Percentiles rank a stretch among this genome's conserved stretches.
These are phyloP conservation scores for Balanococcus diminutus DNA, from an alignment of 2,888 invertebrate genomes.

Conservation along the genomic window DNA sequence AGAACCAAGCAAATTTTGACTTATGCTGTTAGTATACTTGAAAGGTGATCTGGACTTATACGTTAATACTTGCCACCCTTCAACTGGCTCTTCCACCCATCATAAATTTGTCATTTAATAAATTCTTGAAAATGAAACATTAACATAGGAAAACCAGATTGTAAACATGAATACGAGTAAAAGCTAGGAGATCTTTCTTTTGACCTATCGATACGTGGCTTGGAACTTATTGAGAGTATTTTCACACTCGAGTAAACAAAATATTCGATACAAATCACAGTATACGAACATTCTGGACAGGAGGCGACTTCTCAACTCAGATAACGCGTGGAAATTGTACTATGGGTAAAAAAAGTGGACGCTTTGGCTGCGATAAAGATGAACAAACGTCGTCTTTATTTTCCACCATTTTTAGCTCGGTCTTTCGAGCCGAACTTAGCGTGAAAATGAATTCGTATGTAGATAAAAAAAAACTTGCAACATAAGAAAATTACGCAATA, in stretches of 20 bases:
- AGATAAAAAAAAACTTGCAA: constrained; percentile 6
- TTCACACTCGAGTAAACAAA: neutral
- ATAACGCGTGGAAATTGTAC: neutral
- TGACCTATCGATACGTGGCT: neutral
- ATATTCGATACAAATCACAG: constrained; percentile 3
- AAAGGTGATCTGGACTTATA: no score
- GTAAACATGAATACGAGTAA: no score
- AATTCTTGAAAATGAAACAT: no score
- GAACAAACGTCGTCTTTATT: neutral
- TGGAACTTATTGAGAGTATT: constrained; percentile 9
- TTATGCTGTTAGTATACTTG: no score
- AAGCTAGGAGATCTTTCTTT: neutral
- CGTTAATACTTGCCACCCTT: no score
- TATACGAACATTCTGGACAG: neutral
- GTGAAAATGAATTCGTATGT: constrained; percentile 13
- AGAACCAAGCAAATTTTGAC: no score
- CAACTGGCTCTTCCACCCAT: no score
- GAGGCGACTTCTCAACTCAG: neutral
- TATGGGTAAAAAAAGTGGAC: neutral
- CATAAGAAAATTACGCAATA: constrained; percentile 1
- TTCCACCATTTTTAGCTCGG: neutral
- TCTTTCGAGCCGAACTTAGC: neutral
- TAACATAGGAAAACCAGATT: neutral
- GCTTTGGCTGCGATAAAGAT: neutral
- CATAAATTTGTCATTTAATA: no score